Base-by-base conservation (phyloP, 2,113 vertebrate species). In the Nesogale talazaci region DNA sequence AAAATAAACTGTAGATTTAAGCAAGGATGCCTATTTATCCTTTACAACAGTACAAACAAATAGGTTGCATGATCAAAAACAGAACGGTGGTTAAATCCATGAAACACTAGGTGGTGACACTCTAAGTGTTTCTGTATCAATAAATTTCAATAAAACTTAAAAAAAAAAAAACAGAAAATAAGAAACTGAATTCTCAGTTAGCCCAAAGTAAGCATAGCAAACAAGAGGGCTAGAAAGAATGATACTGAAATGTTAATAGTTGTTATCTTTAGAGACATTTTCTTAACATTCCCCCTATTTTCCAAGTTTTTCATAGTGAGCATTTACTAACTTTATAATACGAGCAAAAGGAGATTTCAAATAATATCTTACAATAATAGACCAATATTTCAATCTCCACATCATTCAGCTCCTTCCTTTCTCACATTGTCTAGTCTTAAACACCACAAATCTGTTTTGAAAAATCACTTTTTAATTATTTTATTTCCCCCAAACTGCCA, bases 141-240 rank as follows among this genome's bases (percentile, higher is more conserved):
- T 11, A 61, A 34, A 38, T 6, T 59, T 42, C 42, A 88, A 83
- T 79, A 80, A 89, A 80, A 89, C 36, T 80, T 27, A 52, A 40
- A 84, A 86, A 87, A 65, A 9, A 92, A 95, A 63, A 92, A 80
- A 67, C 2, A 88, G 14, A 76, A 83, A 25, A 80, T 15, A 91
- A 70, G 46, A 52, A 78, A 88, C 52, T 79, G 78, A 93, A 76
- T 84, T 14, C 46, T 80, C 40, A 75, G 46, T 38, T 80, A 59
- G 38, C 4, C 31, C 38, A 83, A 92, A 89, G 79, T n/a, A 80
- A 80, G 6, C 46, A 92, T 6, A 40, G 2, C 74, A 61, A 74
- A 88, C 8, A 89, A 11, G 76, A 40, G 23, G 83, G 57, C 38
- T 17, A 74, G 31, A 56, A 63, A 27, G 72, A 87, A 23, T 59